phyloP scores from a whole-genome alignment of 1,140 invertebrate species.

The Forficula auricularia region DNA sequence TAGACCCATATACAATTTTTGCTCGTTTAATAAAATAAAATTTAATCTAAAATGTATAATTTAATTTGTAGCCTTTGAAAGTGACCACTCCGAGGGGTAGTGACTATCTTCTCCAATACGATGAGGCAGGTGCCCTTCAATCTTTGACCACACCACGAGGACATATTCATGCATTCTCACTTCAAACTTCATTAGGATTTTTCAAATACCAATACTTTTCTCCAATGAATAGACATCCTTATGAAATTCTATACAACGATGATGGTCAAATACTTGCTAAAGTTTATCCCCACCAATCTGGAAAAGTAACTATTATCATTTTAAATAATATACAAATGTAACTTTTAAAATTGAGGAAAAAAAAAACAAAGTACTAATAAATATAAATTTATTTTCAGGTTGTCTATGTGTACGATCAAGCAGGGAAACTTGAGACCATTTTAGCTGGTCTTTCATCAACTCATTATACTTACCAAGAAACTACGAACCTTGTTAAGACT shows the following conservation, averaged over 20 bases:
- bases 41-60: conserved; percentile 11
- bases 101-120: conserved; percentile 81
- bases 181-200: conserved; percentile 80
- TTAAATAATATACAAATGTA: neutral
- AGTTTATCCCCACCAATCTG: conserved; percentile 75
- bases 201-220: conserved; percentile 85
- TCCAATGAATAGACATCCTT: conserved; percentile 74
- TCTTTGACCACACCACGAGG: conserved; percentile 80
- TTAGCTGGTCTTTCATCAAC: conserved; percentile 76
- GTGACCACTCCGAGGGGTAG: conserved; percentile 81
- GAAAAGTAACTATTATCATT: conserved; percentile 32
- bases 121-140: conserved; percentile 75
- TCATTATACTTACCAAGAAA: conserved; percentile 73
- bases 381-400: conserved; percentile 6
- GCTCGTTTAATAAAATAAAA: neutral
- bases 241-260: conserved; percentile 79
- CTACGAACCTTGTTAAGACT: conserved; percentile 62
- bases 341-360: neutral
- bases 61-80: conserved; percentile 51
- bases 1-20: too few relatives aligned
- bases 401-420: conserved; percentile 69
- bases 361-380: conserved; percentile 6
- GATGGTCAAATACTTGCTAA: conserved; percentile 73
- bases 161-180: conserved; percentile 78
- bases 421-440: conserved; percentile 63